Evolutionary conservation across 2,888 invertebrate genomes (phyloP), one percentile per base, ranked within the genome.

Genomic region (Adineta ricciae): DNA sequence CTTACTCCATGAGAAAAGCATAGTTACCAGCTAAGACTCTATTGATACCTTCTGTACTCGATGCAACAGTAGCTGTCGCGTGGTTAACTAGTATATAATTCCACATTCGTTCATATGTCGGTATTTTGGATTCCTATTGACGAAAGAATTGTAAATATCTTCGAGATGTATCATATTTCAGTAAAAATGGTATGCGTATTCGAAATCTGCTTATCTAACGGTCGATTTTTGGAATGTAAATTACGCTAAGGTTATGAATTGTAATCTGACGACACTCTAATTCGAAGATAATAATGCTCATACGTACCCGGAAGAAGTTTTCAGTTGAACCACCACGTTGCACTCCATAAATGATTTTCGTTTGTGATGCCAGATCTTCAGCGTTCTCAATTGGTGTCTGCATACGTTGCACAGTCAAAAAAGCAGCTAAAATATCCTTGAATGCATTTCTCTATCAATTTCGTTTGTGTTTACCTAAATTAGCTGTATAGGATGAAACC

Each of bases 401-500:
- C 83, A 86, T 85, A 56, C 86, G 84, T 83, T 87, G 85, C 32
- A 87, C 86, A n/a, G 87, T 87, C 21, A 87, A 83, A 85, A 87
- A 87, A 52, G 87, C 87, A 19, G 87, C 87, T 83, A 86, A 82
- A 86, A 64, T 41, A 41, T n/a, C 24, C n/a, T 41, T 2, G 14
- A 7, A n/a, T 24, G 11, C 24, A 73, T 73, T 41, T 21, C 19
- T 38, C 4, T 36, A 9, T 46, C 11, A 11, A n/a, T 7, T 8
- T 2, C 5, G 38, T 24, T 78, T 7, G 9, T 41, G 0, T 41
- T 78, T 4, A 78, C 78, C 90, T 83, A 91, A 87, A 87, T 90
- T 90, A 83, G 90, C 90, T 32, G 91, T 91, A 87, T 90, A 90
- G 7, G 90, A 90, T 73, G 90, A 90, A 85, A 90, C 90, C 84